These are phyloP conservation scores for Todus mexicanus DNA, from an alignment of 2,797 vertebrate species.

Conservation along the genomic window DNA sequence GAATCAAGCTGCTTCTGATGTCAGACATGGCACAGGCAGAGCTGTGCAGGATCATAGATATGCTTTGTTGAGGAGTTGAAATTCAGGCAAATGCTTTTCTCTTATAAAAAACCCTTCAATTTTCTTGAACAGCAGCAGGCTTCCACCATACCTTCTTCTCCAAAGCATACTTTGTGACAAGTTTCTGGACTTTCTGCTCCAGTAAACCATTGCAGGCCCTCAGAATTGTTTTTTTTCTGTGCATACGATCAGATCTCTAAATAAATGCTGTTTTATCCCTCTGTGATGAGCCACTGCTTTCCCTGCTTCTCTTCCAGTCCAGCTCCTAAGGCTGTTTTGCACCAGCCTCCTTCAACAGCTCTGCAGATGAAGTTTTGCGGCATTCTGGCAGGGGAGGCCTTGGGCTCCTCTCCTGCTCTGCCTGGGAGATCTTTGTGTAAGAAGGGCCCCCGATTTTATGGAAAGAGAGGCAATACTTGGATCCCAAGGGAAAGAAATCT, in stretches of 20 bases:
- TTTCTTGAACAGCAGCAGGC: not conserved
- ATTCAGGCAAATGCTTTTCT: not conserved
- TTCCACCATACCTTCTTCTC: not conserved
- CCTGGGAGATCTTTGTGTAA: not conserved
- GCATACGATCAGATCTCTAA: not conserved
- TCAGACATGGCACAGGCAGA: not conserved
- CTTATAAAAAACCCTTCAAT: fast-evolving
- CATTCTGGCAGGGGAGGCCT: not conserved
- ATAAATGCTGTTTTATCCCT: not conserved
- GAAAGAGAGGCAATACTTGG: not conserved
- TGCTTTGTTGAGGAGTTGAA: not conserved
- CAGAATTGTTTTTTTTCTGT: not conserved
- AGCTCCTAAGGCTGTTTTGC: not conserved
- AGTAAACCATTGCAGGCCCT: not conserved
- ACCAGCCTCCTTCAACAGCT: not conserved
- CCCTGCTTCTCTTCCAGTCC: not conserved
- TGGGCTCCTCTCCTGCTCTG: not conserved
- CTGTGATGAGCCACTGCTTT: not conserved
- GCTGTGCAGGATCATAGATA: fast-evolving
- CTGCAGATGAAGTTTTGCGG: not conserved
- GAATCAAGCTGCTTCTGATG: not conserved
- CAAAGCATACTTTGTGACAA: not conserved
- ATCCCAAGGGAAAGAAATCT: not conserved
- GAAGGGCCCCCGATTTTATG: fast-evolving
- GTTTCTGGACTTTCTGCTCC: not conserved